Evolutionary conservation across 2,888 invertebrate species (phyloP), one percentile per base, ranked within the genome.

Genomic region (Watsonalla cultraria): DNA sequence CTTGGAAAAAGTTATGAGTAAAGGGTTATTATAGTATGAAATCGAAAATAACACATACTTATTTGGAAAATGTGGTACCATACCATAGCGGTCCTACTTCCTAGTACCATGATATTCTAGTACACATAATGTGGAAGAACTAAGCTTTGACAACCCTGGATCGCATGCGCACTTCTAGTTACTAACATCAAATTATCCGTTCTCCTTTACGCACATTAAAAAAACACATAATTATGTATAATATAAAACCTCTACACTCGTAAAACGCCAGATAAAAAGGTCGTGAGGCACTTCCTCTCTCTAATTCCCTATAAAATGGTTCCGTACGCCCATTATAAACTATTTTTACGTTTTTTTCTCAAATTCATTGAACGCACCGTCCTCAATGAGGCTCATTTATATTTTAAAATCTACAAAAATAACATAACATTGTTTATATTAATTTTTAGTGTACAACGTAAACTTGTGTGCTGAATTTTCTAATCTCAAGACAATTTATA

Each of bases 241-340:
- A 80, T 87, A 89, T 89, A 86, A 90, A 89, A 89, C 84, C 87
- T 83, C 85, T 81, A 79, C 78, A 62, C 74, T 76, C 87, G 74
- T 89, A 81, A 89, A 88, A 86, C 75, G 64, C 74, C 75, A 83
- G 84, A 86, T 86, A 87, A 87, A 89, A 87, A 84, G 80, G 80
- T 80, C 79, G 79, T 84, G 73, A 80, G 78, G 74, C 80, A 88
- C 89, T 88, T 90, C 88, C 88, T 87, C 70, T 66, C 70, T 62
- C 72, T 78, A 80, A 82, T 76, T 62, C 59, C 78, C 74, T 81
- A 81, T 88, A 86, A 88, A 90, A 87, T 79, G 74, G 78, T 77
- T 77, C 86, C 81, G 75, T 77, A 62, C 65, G 60, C 54, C 75
- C 81, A 81, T 88, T 84, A 89, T 89, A 86, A 88, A 86, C 86